Percentiles rank a stretch among this genome's conserved stretches.
phyloP scores from a whole-genome alignment of 2,113 vertebrate species.

The Alethe castanea region DNA sequence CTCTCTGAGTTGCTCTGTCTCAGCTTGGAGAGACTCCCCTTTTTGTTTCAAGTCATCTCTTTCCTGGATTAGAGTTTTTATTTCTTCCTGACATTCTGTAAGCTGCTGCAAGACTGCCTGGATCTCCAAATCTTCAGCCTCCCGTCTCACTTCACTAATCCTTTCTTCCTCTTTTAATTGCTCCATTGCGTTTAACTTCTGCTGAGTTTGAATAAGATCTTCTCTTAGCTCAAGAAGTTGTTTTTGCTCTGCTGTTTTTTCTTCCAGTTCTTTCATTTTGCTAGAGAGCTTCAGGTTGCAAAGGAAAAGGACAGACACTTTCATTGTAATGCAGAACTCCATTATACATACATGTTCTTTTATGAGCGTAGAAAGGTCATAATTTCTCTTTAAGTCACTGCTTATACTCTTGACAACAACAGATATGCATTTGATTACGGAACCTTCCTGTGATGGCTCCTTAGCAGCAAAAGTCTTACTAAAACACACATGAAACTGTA shows the following conservation, averaged over 20 bases:
- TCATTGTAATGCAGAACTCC: neutral
- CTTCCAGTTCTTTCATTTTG: slow-evolving; percentile 60
- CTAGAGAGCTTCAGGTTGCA: slow-evolving; percentile 48
- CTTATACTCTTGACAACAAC: neutral
- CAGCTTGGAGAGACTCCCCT: slow-evolving; percentile 46
- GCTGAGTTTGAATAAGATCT: slow-evolving; percentile 30
- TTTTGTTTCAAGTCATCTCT: slow-evolving; percentile 54
- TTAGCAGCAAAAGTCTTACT: neutral
- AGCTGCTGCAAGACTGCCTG: slow-evolving; percentile 33
- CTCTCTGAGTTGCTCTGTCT: slow-evolving; percentile 67
- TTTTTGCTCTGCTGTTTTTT: slow-evolving; percentile 53
- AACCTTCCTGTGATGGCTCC: neutral
- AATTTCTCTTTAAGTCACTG: neutral
- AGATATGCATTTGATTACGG: neutral
- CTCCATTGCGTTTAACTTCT: slow-evolving; percentile 49
- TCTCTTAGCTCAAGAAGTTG: slow-evolving; percentile 45
- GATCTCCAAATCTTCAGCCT: slow-evolving; percentile 34
- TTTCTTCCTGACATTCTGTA: slow-evolving; percentile 24
- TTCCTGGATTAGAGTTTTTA: slow-evolving; percentile 53
- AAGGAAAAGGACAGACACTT: neutral
- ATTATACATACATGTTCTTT: rapidly evolving
- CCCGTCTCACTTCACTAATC: neutral
- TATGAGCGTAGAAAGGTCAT: neutral
- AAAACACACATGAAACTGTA: neutral
- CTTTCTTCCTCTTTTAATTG: slow-evolving; percentile 55